Evolutionary conservation across 2,113 vertebrate genomes (phyloP), one percentile per base, ranked within the genome.

Genomic region (Hippolais icterina): DNA sequence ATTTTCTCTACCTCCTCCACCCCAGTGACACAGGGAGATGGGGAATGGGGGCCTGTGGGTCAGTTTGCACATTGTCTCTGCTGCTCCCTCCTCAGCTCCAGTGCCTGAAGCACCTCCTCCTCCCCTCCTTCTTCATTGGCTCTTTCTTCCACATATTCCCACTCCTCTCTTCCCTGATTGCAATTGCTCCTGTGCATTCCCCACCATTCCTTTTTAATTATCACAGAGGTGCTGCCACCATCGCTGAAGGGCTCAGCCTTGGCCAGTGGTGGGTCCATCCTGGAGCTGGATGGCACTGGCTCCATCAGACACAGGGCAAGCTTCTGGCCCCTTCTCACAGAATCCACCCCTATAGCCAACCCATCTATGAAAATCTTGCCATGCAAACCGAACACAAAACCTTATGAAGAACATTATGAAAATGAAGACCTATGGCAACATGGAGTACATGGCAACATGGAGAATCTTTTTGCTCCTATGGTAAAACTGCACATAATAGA

Each of bases 221-320:
- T 35, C 5, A 7, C 46, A 72, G 74, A 72, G 16, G 29, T 19
- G 29, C 29, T 66, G 25, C 12, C 46, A 72, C 10, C 33, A 46
- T 3, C 0, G 0, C 50, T 65, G 44, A 39, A 65, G 20, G 16
- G 28, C 20, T 66, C 11, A 37, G 44, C 23, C 44, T n/a, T 23
- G 37, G 33, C 13, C 50, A 59, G 33, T 11, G 9, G 20, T 15
- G 13, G 28, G 23, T 29, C 41, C 5, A 9, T 42, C 31, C 23
- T 63, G 31, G 5, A 83, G 41, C 25, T 13, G 2, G 29, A 17
- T 37, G 27, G 20, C 50, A 46, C 4, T n/a, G 33, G 24, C 37
- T 65, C 28, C 12, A 7, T 35, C 7, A 29, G 49, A 70, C 37
- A 72, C 13, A 12, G 37, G 39, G 15, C 10, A 79, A 72, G 33